Base-by-base conservation (phyloP, 2,113 vertebrate genomes). In the Sprattus sprattus region DNA sequence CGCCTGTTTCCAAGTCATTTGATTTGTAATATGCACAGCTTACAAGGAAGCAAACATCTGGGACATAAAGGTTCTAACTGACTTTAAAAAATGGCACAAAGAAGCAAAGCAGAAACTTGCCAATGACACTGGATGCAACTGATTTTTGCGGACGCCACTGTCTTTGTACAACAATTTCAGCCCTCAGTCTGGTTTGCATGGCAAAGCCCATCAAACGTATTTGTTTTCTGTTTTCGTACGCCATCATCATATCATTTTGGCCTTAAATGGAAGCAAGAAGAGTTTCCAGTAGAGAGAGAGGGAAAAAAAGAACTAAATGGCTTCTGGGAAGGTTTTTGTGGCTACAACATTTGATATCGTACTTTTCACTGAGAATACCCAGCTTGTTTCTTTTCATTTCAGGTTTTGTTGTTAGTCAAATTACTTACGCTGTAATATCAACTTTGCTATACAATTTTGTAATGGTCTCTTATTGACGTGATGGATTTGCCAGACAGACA, bases 221-320 rank as follows among this genome's bases (percentile, higher is more conserved):
- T 28, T 28, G 64, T 67, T 64, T 64, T 64, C 60, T 64, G 60
- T 64, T 67, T 67, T 67, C 7, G 64, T 67, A 67, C 64, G n/a
- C n/a, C n/a, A 3, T 67, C 64, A 67, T 67, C 64, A 67, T 67
- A 67, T 67, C 64, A 67, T 67, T 28, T 67, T n/a, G 25, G 64
- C n/a, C n/a, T 67, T 67, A 67, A 67, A 67, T 28, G 64, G 28
- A 67, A 25, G 64, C n/a, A 25, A 28, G 64, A 28, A 25, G 64
- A 28, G n/a, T 25, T 67, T 28, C 64, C 64, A 67, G n/a, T 67
- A 2, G n/a, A 67, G 64, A 11, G n/a, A 6, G 16, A 57, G 16
- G 5, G 18, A 10, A 67, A 28, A 67, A 67, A 64, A 64, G 22
- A n/a, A 7, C 20, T 25, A 64, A 64, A 64, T 64, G 22, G 10